phyloP scores from a whole-genome alignment of 2,113 vertebrate species.

The Delphinus delphis region DNA sequence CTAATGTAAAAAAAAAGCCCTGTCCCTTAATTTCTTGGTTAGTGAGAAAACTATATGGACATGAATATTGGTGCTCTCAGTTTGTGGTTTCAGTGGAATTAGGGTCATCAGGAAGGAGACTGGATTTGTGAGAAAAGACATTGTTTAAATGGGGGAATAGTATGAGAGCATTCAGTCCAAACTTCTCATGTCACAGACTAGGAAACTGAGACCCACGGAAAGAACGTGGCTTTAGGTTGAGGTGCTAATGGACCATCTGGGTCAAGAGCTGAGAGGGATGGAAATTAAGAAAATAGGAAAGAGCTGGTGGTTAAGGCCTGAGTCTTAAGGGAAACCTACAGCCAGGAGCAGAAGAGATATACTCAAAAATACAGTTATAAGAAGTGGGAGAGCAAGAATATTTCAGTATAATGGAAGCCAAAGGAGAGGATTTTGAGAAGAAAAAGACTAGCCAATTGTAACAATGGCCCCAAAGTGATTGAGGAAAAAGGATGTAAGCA shows the following conservation, averaged over 20 bases:
- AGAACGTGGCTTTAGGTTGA: neutral
- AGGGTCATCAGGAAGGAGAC: neutral
- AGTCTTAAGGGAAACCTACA: neutral
- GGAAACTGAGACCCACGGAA: neutral
- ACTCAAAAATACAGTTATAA: neutral
- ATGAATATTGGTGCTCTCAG: neutral
- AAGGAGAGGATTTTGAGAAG: neutral
- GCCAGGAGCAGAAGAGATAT: neutral
- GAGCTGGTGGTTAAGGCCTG: neutral
- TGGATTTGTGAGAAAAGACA: neutral
- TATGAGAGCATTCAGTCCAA: neutral
- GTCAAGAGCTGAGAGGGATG: neutral
- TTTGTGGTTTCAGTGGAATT: neutral
- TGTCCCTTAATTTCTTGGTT: neutral
- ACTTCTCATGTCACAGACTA: neutral
- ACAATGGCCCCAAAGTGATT: neutral
- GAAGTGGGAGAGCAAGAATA: neutral
- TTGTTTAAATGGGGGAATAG: neutral
- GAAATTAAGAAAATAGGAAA: neutral
- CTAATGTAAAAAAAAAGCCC: neutral
- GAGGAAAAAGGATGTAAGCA: neutral
- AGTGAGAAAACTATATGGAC: neutral
- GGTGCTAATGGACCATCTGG: neutral
- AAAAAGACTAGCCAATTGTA: neutral
- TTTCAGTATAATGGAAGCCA: neutral